Evolutionary conservation across 1,140 invertebrate species (phyloP), one percentile per base, ranked within the genome.

Genomic region (Charaxes varanes): DNA sequence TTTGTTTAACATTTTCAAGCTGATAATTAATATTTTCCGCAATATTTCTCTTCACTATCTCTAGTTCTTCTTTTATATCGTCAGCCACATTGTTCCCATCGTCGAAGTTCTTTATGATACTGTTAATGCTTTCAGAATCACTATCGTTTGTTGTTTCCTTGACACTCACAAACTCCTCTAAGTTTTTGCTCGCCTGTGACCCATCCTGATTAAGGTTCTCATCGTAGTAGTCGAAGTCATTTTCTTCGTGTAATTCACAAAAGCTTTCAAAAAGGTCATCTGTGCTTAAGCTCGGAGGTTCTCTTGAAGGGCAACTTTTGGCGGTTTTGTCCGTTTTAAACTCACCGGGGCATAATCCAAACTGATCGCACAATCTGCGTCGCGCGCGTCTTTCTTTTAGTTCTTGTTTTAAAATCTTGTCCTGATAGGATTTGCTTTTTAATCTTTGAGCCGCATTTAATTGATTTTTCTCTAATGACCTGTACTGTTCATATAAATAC

Each of bases 401-500:
- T 30, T 79, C 79, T 23, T 62, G 62, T 11, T 49, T 60, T 32
- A 83, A 50, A 14, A 80, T 61, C 17, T 38, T 64, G 6, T 79
- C 70, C 44, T 80, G 76, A 18, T 61, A 66, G 0, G 63, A 68
- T 41, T 47, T 64, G 23, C 68, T 56, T 35, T 69, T 71, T 7
- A 83, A 27, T 35, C 41, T 63, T 41, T 56, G 47, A n/a, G 72
- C 62, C 3, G 73, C 76, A 23, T 83, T 62, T 4, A 68, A 35
- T 41, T 83, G 79, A 35, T 65, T 71, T n/a, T 54, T 60, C 45
- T 80, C 72, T 14, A 83, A 44, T 0, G 73, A 65, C 41, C 74
- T 83, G 37, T 62, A 80, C 35, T 83, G 79, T 42, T 83, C 79
- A 34, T 77, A 80, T 17, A 77, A 26, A 33, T 83, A 83, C 79